Evolutionary conservation across 2,113 vertebrate species (phyloP).

Genomic region (Xenopus tropicalis): UCB_Xtro_10.0 CM004449.2:71060501-71061000

Average conservation of each 20-base stretch:
- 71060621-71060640: background rate
- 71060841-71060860: too few species aligned
- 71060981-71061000: background rate
- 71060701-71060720: background rate
- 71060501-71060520: background rate
- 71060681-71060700: too few species aligned
- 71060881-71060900: too few species aligned
- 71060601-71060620: background rate
- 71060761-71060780: background rate
- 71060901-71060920: too few species aligned
- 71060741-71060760: background rate
- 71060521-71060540: background rate
- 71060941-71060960: background rate
- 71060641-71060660: background rate
- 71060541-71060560: background rate
- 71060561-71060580: background rate
- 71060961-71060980: background rate
- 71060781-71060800: background rate
- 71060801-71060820: background rate
- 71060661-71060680: background rate
- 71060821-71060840: too few species aligned
- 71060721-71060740: background rate
- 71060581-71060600: background rate
- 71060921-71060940: background rate
- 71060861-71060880: too few species aligned